Percentiles rank a stretch among this genome's conserved stretches.
Conservation (phyloP, 1,140 invertebrate genomes). For the Wiebesia pumilae region DNA sequence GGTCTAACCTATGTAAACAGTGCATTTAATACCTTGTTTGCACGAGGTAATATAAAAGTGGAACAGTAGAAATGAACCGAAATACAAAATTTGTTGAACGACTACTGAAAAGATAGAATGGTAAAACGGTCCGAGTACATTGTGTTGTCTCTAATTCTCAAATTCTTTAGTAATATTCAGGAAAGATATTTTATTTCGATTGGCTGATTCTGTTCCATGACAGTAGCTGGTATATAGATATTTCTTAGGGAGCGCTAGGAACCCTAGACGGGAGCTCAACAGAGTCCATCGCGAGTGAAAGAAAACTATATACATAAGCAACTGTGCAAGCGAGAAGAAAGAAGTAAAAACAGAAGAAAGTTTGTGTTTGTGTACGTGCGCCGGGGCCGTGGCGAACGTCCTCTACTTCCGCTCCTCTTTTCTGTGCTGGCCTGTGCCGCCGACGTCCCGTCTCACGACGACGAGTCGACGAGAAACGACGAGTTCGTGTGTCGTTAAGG, state of each 20-base stretch:
- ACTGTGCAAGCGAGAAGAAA: not conserved
- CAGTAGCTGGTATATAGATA: not conserved
- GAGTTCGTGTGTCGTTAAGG: conserved; percentile 18
- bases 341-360: not conserved
- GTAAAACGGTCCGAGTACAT: not conserved
- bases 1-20: conserved; percentile 16
- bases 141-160: not conserved
- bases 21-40: not conserved
- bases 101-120: not conserved
- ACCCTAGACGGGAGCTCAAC: not conserved
- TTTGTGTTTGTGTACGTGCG: conserved; percentile 21
- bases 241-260: not conserved
- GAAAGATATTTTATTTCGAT: not conserved
- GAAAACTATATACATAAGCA: not conserved
- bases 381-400: conserved; percentile 42
- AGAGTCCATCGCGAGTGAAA: not conserved
- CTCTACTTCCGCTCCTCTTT: conserved; percentile 53
- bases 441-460: conserved; percentile 64
- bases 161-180: not conserved
- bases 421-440: conserved; percentile 85
- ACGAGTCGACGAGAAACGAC: conserved; percentile 46
- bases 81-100: not conserved
- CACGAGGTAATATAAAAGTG: not conserved
- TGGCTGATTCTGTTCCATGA: no score
- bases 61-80: not conserved